phyloP scores from a whole-genome alignment of 2,113 vertebrate species.

The Oplegnathus fasciatus region DNA sequence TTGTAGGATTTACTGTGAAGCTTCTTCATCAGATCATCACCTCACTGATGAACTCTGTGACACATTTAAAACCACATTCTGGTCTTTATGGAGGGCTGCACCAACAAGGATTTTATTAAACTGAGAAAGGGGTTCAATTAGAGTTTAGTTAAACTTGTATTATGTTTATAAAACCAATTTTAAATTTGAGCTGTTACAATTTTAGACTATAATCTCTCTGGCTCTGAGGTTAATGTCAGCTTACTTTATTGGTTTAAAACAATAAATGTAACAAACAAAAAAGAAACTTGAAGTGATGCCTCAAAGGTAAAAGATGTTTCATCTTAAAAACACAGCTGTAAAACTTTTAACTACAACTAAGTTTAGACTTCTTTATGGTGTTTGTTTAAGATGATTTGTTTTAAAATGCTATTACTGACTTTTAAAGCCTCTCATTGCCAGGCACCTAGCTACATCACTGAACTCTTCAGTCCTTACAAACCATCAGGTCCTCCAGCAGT shows the following conservation, averaged over 20 bases:
- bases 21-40: constrained; percentile 12
- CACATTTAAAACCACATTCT: background rate
- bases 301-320: background rate
- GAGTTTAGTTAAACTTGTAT: background rate
- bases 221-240: background rate
- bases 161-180: background rate
- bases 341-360: no score
- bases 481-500: no score
- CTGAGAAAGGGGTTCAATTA: background rate
- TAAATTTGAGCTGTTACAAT: background rate
- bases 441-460: no score
- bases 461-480: no score
- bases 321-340: background rate
- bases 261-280: background rate
- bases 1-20: constrained; percentile 20
- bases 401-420: no score
- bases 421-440: no score
- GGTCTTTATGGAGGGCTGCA: constrained; percentile 21
- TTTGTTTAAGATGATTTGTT: no score
- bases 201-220: background rate
- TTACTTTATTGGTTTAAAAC: background rate
- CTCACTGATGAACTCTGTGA: constrained; percentile 5
- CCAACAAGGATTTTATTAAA: background rate
- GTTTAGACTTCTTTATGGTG: no score
- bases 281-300: background rate